These are phyloP conservation scores for Penaeus vannamei DNA, from an alignment of 1,140 invertebrate genomes.

Conservation along the genomic window DNA sequence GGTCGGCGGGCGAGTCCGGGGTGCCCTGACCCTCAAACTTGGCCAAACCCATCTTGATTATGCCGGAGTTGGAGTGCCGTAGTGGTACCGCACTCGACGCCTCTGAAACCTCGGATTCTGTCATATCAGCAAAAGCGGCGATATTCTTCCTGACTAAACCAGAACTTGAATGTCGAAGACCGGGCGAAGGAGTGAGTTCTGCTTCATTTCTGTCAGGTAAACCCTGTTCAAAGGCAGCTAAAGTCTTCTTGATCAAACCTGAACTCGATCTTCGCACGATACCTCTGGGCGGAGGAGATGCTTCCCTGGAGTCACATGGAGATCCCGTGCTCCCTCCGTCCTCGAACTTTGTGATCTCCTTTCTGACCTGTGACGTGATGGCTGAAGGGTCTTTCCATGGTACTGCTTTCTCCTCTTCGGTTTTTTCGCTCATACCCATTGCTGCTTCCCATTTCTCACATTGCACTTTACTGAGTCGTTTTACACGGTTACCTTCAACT, in stretches of 20 bases:
- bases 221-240: conserved; percentile 48
- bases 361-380: conserved; percentile 27
- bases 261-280: conserved; percentile 49
- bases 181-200: conserved; percentile 8
- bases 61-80: conserved; percentile 53
- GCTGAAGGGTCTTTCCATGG: conserved; percentile 48
- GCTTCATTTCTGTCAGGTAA: conserved; percentile 26
- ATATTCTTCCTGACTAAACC: conserved; percentile 61
- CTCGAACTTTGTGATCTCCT: conserved; percentile 58
- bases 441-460: conserved; percentile 54
- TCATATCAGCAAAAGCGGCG: conserved; percentile 53
- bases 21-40: conserved; percentile 55
- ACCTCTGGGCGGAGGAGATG: conserved; percentile 28
- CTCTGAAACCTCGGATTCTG: background rate
- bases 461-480: conserved; percentile 42
- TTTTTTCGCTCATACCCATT: background rate
- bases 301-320: conserved; percentile 27
- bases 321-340: conserved; percentile 12
- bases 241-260: conserved; percentile 49
- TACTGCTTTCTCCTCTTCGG: conserved; percentile 29
- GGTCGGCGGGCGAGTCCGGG: conserved; percentile 29
- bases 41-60: conserved; percentile 53
- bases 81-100: conserved; percentile 27
- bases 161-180: conserved; percentile 57
- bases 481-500: conserved; percentile 2